Evolutionary conservation across 1,140 invertebrate genomes (phyloP), one percentile per base, ranked within the genome.

Genomic region (Achatina immaculata): DNA sequence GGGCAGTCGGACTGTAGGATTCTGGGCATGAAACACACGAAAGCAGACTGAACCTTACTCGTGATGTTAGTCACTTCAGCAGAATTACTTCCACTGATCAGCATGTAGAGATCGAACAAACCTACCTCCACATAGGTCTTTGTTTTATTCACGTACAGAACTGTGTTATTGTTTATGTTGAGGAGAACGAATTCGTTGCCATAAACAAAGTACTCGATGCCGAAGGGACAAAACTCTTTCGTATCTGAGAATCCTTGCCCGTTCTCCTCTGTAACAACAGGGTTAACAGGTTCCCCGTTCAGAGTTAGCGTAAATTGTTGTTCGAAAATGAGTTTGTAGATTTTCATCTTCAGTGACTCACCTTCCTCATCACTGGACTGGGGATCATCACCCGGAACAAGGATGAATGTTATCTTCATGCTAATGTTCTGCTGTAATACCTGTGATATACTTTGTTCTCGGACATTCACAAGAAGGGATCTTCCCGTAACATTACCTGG

Each of bases 1-100:
- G 89, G 88, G 82, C 83, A 90, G 68, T 84, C 87, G 82, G 73
- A 85, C 48, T 85, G 66, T 36, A 62, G 84, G 48, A 88, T 89
- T 62, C 85, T 85, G 14, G 86, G 86, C 84, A 85, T 86, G 34
- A 87, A 74, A 76, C 85, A 89, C 11, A 87, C 84, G 68, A 88
- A 86, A 4, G 86, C 86, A 48, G 81, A 86, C 28, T 82, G 75
- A 19, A 62, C 80, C 16, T 74, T 42, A 28, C 81, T 79, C 0
- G 78, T 81, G 24, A 83, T 58, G 19, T 85, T 81, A 21, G 82
- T 78, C 34, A 81, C 73, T 4, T 72, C 43, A 42, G 82, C 78
- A 9, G 80, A 83, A 9, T 87, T 78, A 42, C 80, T 84, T 0
- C 86, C 86, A 14, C 79, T 73, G 0, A 89, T 78, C 58, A 84